Evolutionary conservation across 2,113 vertebrate species (phyloP).

Genomic region (Gallinago media): DNA sequence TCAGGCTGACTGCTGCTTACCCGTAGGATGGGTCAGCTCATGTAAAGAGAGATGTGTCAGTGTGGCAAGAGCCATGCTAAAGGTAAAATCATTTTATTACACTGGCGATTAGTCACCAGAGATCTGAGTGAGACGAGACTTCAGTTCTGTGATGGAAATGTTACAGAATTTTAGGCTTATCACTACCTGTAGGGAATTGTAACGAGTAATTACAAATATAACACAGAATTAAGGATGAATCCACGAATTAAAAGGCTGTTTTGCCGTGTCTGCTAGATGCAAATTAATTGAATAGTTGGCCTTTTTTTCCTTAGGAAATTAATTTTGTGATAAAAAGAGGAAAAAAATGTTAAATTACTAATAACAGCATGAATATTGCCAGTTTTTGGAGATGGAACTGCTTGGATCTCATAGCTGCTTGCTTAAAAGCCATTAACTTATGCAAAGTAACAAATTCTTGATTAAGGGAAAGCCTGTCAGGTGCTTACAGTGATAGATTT

Average conservation of each 20-base stretch:
- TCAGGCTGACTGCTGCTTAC: background rate
- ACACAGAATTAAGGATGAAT: background rate
- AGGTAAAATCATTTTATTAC: background rate
- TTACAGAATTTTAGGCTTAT: background rate
- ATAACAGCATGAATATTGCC: background rate
- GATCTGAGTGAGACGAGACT: background rate
- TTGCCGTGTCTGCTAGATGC: background rate
- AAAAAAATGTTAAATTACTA: background rate
- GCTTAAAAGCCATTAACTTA: background rate
- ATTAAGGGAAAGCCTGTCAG: background rate
- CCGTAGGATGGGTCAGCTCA: background rate
- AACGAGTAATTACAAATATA: background rate
- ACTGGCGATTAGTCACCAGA: background rate
- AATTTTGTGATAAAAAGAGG: background rate
- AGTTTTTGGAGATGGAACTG: background rate
- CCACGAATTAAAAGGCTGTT: background rate
- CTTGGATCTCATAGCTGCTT: background rate
- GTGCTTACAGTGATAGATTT: background rate
- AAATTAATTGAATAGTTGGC: background rate
- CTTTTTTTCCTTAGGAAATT: background rate
- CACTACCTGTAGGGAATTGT: background rate
- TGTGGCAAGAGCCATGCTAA: background rate
- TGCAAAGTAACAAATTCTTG: background rate
- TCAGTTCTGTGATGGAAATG: background rate
- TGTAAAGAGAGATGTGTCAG: background rate